Conservation (phyloP, 2,797 vertebrate species). For the Taeniopygia guttata region DNA sequence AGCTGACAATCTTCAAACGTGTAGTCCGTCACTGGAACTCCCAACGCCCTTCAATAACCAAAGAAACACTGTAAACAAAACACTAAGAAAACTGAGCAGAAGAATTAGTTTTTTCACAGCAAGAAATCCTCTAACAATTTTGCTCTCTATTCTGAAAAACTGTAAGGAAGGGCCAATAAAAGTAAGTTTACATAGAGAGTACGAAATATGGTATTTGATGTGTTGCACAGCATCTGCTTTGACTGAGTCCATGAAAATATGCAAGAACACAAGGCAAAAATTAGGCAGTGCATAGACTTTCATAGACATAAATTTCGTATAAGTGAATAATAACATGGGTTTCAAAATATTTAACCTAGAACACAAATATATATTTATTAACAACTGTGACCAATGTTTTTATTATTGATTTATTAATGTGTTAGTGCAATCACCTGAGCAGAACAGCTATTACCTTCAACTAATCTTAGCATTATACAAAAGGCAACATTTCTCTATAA, state of each 20-base stretch:
- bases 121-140: not conserved
- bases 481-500: not conserved
- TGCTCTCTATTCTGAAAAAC: not conserved
- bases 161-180: not conserved
- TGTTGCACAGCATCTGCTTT: not conserved
- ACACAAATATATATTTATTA: not conserved
- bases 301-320: not conserved
- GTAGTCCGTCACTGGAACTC: slow-evolving; percentile 92
- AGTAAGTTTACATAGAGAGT: not conserved
- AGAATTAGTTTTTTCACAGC: not conserved
- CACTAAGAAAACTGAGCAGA: not conserved
- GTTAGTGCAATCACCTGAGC: not conserved
- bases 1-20: slow-evolving; percentile 98
- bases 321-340: not conserved
- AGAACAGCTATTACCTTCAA: not conserved
- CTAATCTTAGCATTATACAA: not conserved
- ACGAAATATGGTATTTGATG: not conserved
- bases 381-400: not conserved
- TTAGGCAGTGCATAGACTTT: not conserved
- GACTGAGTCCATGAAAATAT: not conserved
- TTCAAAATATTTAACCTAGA: not conserved
- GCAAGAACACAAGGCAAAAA: not conserved
- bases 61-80: not conserved
- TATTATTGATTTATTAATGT: not conserved
- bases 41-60: slow-evolving; percentile 81